Base-by-base conservation (phyloP, 2,888 invertebrate genomes). In the Xestia xanthographa region DNA sequence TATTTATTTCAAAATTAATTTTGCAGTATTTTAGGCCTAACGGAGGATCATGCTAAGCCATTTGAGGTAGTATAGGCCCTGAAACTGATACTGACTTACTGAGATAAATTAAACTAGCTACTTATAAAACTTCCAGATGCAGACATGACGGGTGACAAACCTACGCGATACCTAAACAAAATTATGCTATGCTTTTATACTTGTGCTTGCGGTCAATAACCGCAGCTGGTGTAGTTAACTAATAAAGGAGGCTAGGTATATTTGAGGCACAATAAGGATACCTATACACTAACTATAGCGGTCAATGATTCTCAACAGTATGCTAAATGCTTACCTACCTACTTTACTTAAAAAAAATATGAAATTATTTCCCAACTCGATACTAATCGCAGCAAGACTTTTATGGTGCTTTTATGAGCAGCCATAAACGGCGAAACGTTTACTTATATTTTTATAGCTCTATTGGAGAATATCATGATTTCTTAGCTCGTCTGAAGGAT, bases 381-480 rank as follows among this genome's bases (percentile, higher is more conserved):
- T 43, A 76, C 67, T 66, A 43, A 79, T 77, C 56, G 17, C 34
- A 9, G 3, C 53, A n/a, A 34, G 34, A 34, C 14, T 72, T 75
- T 72, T 66, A 75, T 41, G 63, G 60, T 53, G 22, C 48, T 11
- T 63, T 43, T 48, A 65, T 73, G 58, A 68, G 41, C 38, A 41
- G 45, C 79, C 73, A 67, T 83, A 75, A 73, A 41, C 14, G 72
- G 66, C 50, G 29, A 38, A 56, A 20, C 29, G 45, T 65, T 69
- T 50, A 22, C n/a, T 29, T 4, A 69, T 41, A 50, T 65, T 72
- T 83, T 72, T 83, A 80, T 83, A 45, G 63, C 22, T 74, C 67
- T 77, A 80, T 80, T 75, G 34, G 41, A 69, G 58, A 58, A 67
- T 67, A 84, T 72, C 68, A 76, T 65, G 66, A 62, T 70, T 72